Percentiles rank a stretch among this genome's conserved stretches.
phyloP scores from a whole-genome alignment of 2,113 vertebrate genomes.

The Furnarius figulus region DNA sequence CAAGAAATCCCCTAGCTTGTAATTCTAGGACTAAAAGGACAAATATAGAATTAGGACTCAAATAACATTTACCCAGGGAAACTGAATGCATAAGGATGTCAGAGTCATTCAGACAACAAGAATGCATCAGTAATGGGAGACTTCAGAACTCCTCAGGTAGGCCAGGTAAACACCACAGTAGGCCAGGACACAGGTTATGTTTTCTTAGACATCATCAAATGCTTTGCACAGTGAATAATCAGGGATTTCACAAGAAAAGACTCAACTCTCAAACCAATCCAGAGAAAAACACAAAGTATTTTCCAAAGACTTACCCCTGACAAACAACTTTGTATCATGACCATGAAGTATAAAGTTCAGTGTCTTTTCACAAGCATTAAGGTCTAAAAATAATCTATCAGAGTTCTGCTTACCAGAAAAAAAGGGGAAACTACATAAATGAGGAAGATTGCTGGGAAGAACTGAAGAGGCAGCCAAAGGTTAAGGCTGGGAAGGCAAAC shows the following conservation, averaged over 20 bases:
- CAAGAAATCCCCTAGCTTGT: background rate
- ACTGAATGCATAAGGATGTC: background rate
- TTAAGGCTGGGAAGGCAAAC: slow-evolving; percentile 4
- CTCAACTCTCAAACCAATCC: background rate
- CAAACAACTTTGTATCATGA: background rate
- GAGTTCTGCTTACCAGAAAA: background rate
- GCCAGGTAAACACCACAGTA: background rate
- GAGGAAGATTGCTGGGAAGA: slow-evolving; percentile 15
- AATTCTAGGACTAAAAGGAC: background rate
- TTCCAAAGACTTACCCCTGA: background rate
- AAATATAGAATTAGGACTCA: background rate
- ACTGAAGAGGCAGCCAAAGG: slow-evolving; percentile 28
- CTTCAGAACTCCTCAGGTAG: background rate
- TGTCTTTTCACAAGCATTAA: background rate
- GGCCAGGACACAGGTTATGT: background rate
- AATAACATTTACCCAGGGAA: background rate
- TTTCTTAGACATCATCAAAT: background rate
- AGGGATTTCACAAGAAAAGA: background rate
- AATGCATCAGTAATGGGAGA: background rate
- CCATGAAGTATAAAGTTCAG: background rate
- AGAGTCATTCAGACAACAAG: background rate
- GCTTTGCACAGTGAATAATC: fast-evolving
- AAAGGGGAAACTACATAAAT: background rate
- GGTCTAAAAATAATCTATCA: slow-evolving; percentile 13
- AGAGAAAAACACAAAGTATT: background rate